These are phyloP conservation scores for Myanophis thanlyinensis DNA, from an alignment of 2,113 vertebrate genomes.

Conservation along the genomic window DNA sequence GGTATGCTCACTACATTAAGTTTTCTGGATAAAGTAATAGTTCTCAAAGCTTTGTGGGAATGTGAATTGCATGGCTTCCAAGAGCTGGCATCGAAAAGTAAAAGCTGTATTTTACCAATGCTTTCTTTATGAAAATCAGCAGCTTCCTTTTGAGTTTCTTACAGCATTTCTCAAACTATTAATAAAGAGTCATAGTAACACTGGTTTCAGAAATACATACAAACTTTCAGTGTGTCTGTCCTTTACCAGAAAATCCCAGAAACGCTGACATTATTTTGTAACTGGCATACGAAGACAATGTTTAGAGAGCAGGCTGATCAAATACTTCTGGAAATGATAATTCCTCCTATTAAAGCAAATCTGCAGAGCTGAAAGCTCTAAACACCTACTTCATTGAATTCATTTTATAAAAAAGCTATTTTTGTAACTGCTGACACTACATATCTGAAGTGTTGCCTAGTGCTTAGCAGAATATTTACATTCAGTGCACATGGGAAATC, in stretches of 20 bases:
- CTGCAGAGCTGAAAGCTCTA: neutral
- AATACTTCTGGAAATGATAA: neutral
- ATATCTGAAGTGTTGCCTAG: neutral
- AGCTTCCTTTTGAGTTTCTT: neutral
- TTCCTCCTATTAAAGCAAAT: neutral
- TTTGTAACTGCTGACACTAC: neutral
- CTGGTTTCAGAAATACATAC: neutral
- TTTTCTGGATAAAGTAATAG: neutral
- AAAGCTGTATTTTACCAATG: neutral
- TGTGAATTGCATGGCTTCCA: neutral
- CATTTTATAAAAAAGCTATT: neutral
- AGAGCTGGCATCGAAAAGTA: neutral
- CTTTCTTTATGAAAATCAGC: neutral
- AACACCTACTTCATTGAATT: neutral
- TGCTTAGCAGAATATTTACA: neutral
- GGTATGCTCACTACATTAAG: neutral
- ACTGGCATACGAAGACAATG: neutral
- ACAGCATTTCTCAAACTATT: neutral
- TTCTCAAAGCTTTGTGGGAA: neutral
- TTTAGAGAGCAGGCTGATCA: neutral
- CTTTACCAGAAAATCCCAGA: neutral
- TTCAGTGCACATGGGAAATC: neutral
- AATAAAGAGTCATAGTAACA: neutral
- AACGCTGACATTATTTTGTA: neutral
- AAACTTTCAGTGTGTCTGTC: too few relatives aligned